Evolutionary conservation across 1,140 invertebrate species (phyloP).

Genomic region (Galendromus occidentalis): DNA sequence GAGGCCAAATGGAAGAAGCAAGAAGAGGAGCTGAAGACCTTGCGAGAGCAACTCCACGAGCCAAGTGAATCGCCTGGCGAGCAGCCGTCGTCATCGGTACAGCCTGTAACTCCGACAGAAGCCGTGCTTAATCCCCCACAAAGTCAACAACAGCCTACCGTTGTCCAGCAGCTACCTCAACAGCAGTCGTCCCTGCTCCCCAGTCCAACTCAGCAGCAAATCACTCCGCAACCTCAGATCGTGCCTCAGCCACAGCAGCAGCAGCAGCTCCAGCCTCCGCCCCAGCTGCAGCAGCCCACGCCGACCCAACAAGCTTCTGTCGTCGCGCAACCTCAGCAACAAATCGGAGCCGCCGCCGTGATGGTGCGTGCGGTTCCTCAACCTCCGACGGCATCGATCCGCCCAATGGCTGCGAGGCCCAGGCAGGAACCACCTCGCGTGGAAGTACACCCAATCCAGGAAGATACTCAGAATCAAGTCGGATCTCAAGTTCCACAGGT

Average conservation of each 20-base stretch:
- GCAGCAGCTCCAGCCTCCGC: background rate
- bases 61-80: background rate
- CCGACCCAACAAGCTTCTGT: background rate
- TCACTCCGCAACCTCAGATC: background rate
- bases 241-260: background rate
- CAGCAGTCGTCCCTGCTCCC: background rate
- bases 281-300: background rate
- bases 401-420: background rate
- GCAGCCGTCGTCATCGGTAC: background rate
- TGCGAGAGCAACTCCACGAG: too few species aligned
- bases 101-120: background rate
- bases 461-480: background rate
- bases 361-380: background rate
- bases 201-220: background rate
- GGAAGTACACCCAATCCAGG: background rate
- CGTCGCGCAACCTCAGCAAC: background rate
- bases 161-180: background rate
- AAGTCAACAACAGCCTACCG: background rate
- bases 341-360: background rate
- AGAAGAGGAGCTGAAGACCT: background rate
- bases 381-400: constrained; percentile 3
- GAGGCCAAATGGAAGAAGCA: background rate
- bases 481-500: background rate
- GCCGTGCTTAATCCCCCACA: background rate
- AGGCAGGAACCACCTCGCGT: background rate